phyloP scores from a whole-genome alignment of 2,113 vertebrate species.

The Colossoma macropomum region DNA sequence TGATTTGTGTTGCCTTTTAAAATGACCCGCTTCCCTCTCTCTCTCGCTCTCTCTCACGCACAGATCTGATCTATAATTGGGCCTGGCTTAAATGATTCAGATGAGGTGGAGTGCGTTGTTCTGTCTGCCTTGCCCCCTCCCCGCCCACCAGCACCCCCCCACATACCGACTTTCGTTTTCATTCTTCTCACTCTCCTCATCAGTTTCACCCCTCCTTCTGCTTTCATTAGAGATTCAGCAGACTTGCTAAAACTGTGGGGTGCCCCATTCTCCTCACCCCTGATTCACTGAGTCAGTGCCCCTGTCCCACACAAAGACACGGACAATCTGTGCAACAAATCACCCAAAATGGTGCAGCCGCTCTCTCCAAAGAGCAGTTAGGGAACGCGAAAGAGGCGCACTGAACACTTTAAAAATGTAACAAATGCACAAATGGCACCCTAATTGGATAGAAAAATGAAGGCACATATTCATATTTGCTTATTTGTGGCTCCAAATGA shows the following conservation, averaged over 20 bases:
- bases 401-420: constrained; percentile 92
- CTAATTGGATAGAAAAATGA: constrained; percentile 96
- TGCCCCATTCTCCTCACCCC: constrained; percentile 89
- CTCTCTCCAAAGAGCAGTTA: constrained; percentile 94
- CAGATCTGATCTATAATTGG: constrained; percentile 94
- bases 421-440: constrained; percentile 94
- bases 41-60: constrained; percentile 62
- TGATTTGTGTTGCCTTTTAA: constrained; percentile 94
- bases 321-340: constrained; percentile 99
- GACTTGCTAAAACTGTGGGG: constrained; percentile 98
- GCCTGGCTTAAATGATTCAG: constrained; percentile 92
- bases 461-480: constrained; percentile 69
- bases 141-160: constrained; percentile 79
- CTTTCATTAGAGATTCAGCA: constrained; percentile 98
- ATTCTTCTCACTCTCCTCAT: constrained; percentile 37
- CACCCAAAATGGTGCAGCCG: constrained; percentile 94
- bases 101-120: constrained; percentile 85
- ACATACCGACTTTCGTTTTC: constrained; percentile 57
- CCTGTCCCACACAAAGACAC: constrained; percentile 89
- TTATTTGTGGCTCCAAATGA: constrained; percentile 76
- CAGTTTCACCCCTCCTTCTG: constrained; percentile 62
- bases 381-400: constrained; percentile 88
- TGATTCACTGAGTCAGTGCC: constrained; percentile 90
- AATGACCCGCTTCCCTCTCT: constrained; percentile 83
- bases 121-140: constrained; percentile 78